phyloP scores from a whole-genome alignment of 2,113 vertebrate species.

The Heliornis fulica region DNA sequence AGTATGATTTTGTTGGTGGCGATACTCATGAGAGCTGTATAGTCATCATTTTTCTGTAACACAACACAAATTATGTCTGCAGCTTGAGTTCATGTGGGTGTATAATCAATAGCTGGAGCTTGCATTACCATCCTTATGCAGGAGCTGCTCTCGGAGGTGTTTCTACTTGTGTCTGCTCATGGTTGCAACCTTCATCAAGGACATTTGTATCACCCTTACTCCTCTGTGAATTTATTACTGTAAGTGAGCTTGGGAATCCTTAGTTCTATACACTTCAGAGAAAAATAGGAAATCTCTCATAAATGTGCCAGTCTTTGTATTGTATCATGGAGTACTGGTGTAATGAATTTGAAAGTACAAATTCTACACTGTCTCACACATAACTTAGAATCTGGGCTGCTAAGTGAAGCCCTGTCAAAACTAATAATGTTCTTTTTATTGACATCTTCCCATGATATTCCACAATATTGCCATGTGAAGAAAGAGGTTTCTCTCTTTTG shows the following conservation, averaged over 20 bases:
- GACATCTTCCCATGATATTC: neutral
- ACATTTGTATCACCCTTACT: accelerated
- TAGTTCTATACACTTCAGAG: neutral
- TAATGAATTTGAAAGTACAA: neutral
- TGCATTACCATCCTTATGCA: neutral
- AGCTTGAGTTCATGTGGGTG: neutral
- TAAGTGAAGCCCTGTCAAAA: neutral
- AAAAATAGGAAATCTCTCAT: neutral
- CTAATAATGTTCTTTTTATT: neutral
- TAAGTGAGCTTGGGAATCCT: neutral
- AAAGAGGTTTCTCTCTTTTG: accelerated
- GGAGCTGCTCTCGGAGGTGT: neutral
- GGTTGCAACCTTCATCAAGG: neutral
- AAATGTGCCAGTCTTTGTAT: neutral
- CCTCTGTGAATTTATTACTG: neutral
- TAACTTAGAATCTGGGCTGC: neutral
- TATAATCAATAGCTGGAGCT: neutral
- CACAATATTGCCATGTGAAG: neutral
- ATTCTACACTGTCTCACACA: neutral
- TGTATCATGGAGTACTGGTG: neutral
- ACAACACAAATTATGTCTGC: neutral
- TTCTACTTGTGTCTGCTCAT: neutral
- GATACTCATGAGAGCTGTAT: neutral
- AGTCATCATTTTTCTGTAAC: neutral
- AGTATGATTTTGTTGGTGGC: neutral